Evolutionary conservation across 2,797 vertebrate species (phyloP), one percentile per base, ranked within the genome.

Genomic region (Trachurus trachurus): DNA sequence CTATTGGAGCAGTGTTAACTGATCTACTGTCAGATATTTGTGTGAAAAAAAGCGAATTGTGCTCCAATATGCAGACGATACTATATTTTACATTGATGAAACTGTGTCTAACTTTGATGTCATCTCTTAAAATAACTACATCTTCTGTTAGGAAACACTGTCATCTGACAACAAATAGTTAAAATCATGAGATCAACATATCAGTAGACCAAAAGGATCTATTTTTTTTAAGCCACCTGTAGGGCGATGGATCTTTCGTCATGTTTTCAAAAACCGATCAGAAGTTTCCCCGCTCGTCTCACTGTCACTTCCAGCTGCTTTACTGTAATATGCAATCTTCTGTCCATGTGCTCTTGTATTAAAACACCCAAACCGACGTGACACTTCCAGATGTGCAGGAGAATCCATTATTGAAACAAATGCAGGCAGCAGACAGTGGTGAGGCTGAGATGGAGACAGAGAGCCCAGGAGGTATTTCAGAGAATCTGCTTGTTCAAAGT

Each of bases 341-440:
- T 78, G 49, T 81, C 57, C 50, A 17, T 68, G 50, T 87, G 34
- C 40, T 73, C 22, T 78, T 69, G 52, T 76, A 59, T 60, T 82
- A 40, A 87, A 89, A 85, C 71, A 31, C 77, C 26, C 73, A 65
- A 92, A 92, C 82, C 84, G 37, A 78, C 91, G 42, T 92, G 89
- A 77, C 92, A 80, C 95, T 95, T 94, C 70, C 94, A 96, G 95
- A 95, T 94, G 90, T 92, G 91, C 93, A 93, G 92, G 94, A 95
- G 88, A 81, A 78, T 77, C 90, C 92, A 6, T 92, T 95, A 87
- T 72, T 93, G 92, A 95, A 89, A 93, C 93, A 94, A 87, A 93
- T 85, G 88, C 94, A 92, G 86, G 87, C 91, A 80, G 83, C 92
- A 91, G 88, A 17, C 82, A 91, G 87, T 89, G 92, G 65, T 91